Evolutionary conservation across 2,888 invertebrate species (phyloP).

Genomic region (Caenorhabditis sp.): DNA sequence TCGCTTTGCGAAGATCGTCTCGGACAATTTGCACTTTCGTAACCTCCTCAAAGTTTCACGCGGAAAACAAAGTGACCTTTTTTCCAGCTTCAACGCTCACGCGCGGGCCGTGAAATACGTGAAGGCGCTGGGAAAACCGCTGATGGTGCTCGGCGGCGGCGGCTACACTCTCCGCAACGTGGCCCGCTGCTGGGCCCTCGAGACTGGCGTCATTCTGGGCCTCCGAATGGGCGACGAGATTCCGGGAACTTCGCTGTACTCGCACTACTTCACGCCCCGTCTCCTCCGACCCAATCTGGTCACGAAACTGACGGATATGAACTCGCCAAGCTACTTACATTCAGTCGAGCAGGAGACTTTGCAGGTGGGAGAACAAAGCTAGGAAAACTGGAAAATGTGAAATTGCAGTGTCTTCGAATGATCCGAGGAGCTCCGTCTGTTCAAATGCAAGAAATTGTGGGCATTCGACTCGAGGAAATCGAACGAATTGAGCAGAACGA

Average conservation of each 20-base stretch:
- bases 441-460: constrained; percentile 87
- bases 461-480: constrained; percentile 31
- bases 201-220: constrained; percentile 93
- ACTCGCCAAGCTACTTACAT: constrained; percentile 16
- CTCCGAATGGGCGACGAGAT: constrained; percentile 94
- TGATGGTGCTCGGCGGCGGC: constrained; percentile 89
- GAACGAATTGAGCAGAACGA: constrained; percentile 46
- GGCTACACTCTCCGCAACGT: constrained; percentile 97
- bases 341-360: constrained; percentile 21
- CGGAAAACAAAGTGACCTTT: not conserved
- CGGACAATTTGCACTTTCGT: constrained; percentile 91
- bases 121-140: constrained; percentile 91
- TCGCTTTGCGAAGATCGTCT: constrained; percentile 94
- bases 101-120: constrained; percentile 95
- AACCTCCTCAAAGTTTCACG: constrained; percentile 78
- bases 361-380: no score
- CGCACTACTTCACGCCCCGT: constrained; percentile 45
- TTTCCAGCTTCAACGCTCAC: constrained; percentile 76
- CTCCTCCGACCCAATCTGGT: constrained; percentile 2
- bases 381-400: no score
- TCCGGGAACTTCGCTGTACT: constrained; percentile 82
- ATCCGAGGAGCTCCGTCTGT: constrained; percentile 86
- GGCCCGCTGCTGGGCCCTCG: constrained; percentile 98
- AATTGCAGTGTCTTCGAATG: constrained; percentile 33
- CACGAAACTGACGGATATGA: constrained; percentile 8